Evolutionary conservation across 1,140 invertebrate genomes (phyloP).

Genomic region (Homalodisca vitripennis): DNA sequence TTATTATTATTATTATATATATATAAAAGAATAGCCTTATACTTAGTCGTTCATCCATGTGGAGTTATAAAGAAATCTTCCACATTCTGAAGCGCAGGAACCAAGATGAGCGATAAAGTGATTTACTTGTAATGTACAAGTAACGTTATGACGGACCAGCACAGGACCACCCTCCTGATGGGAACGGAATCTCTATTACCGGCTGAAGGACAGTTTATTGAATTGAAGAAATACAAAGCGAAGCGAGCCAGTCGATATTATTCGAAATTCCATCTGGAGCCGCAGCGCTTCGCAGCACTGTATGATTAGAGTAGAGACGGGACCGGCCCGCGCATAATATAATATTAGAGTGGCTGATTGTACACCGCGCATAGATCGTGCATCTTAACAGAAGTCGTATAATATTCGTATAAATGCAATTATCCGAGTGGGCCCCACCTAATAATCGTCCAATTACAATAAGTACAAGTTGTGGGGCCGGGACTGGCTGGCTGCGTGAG

Average conservation of each 20-base stretch:
- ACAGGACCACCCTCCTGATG: background rate
- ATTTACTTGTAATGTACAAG: too few species aligned
- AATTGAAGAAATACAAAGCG: slow-evolving; percentile 30
- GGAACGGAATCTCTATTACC: background rate
- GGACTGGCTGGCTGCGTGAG: too few species aligned
- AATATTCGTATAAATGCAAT: slow-evolving; percentile 34
- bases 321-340: slow-evolving; percentile 12
- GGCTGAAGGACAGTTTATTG: slow-evolving; percentile 22
- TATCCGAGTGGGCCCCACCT: slow-evolving; percentile 23
- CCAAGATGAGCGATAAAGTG: too few species aligned
- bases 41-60: too few species aligned
- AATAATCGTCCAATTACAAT: slow-evolving; percentile 33
- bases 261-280: slow-evolving; percentile 17
- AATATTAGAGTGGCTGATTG: slow-evolving; percentile 13
- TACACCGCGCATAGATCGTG: slow-evolving; percentile 17
- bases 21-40: too few species aligned
- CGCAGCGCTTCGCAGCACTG: background rate
- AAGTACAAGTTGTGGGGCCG: too few species aligned
- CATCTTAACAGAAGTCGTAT: slow-evolving; percentile 31
- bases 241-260: background rate
- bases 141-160: too few species aligned
- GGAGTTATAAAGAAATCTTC: too few species aligned
- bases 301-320: background rate
- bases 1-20: too few species aligned
- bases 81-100: too few species aligned